Conservation (phyloP, 2,113 vertebrate genomes). For the Scophthalmus maximus region DNA sequence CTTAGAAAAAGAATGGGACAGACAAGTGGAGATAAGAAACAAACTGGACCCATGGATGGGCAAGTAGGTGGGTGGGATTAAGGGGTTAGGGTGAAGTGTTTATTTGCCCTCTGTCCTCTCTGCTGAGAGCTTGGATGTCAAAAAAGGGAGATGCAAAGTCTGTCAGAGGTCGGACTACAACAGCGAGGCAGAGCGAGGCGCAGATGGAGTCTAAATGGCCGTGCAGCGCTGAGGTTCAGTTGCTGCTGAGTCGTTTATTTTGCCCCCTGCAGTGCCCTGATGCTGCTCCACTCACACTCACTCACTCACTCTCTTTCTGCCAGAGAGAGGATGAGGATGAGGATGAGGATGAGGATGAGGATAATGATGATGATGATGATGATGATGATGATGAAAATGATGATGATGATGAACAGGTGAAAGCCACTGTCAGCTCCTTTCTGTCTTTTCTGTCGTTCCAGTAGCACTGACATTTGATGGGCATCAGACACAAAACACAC, state of each 20-base stretch:
- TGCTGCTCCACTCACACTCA: slow-evolving; percentile 71
- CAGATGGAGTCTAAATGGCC: slow-evolving; percentile 52
- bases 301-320: slow-evolving; percentile 29
- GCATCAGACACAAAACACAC: slow-evolving; percentile 12
- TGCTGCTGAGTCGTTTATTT: slow-evolving; percentile 53
- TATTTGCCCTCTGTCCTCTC: slow-evolving; percentile 68
- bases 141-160: slow-evolving; percentile 54
- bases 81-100: slow-evolving; percentile 43
- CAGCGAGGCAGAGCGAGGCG: slow-evolving; percentile 9
- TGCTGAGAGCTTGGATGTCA: slow-evolving; percentile 75
- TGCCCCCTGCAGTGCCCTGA: slow-evolving; percentile 62
- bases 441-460: slow-evolving; percentile 22
- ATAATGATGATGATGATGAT: neutral
- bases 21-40: slow-evolving; percentile 26
- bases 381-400: neutral
- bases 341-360: neutral
- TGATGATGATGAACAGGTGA: slow-evolving; percentile 40
- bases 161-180: slow-evolving; percentile 38
- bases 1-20: slow-evolving; percentile 39
- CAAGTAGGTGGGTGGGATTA: slow-evolving; percentile 32
- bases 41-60: slow-evolving; percentile 46
- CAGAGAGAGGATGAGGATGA: slow-evolving; percentile 20
- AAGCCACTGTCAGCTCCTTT: slow-evolving; percentile 61
- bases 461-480: slow-evolving; percentile 36
- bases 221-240: slow-evolving; percentile 48